A percentile compares a stretch with the other conserved stretches of the same genome.
Conservation (phyloP, 1,140 invertebrate species). For the Dendroctonus valens region DNA sequence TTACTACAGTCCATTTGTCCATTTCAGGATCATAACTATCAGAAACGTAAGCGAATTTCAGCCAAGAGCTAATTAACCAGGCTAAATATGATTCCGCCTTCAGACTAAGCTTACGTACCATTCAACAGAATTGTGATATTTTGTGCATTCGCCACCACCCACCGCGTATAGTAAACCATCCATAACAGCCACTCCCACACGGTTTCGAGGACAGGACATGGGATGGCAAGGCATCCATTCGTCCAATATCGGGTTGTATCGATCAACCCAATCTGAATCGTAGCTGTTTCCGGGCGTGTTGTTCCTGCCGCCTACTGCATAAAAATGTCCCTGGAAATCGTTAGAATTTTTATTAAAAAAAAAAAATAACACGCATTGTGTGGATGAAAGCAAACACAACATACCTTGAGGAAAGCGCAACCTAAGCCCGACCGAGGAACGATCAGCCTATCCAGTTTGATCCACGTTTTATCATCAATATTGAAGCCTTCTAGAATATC, state of each 20-base stretch:
- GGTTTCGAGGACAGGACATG: constrained; percentile 81
- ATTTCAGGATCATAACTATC: constrained; percentile 83
- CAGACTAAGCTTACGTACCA: constrained; percentile 57
- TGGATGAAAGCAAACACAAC: constrained; percentile 13
- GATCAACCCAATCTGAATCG: constrained; percentile 76
- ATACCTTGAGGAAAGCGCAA: constrained; percentile 78
- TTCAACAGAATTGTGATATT: constrained; percentile 86
- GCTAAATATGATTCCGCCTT: not conserved
- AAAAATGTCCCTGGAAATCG: constrained; percentile 69
- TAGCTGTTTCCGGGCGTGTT: constrained; percentile 80
- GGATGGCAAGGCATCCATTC: constrained; percentile 76
- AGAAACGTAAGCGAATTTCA: not conserved
- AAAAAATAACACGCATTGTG: too few relatives aligned
- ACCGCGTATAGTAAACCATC: constrained; percentile 87
- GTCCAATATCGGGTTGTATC: constrained; percentile 75
- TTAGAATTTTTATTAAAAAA: not conserved
- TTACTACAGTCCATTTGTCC: constrained; percentile 79
- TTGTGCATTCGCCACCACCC: constrained; percentile 79
- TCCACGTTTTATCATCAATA: constrained; percentile 81
- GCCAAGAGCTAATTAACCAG: too few relatives aligned
- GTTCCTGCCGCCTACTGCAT: constrained; percentile 87
- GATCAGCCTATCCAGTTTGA: constrained; percentile 71
- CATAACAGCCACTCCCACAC: constrained; percentile 89
- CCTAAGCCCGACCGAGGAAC: constrained; percentile 84
- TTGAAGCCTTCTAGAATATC: constrained; percentile 86